Conservation (phyloP, 2,888 invertebrate species). For the Adelphocoris suturalis region DNA sequence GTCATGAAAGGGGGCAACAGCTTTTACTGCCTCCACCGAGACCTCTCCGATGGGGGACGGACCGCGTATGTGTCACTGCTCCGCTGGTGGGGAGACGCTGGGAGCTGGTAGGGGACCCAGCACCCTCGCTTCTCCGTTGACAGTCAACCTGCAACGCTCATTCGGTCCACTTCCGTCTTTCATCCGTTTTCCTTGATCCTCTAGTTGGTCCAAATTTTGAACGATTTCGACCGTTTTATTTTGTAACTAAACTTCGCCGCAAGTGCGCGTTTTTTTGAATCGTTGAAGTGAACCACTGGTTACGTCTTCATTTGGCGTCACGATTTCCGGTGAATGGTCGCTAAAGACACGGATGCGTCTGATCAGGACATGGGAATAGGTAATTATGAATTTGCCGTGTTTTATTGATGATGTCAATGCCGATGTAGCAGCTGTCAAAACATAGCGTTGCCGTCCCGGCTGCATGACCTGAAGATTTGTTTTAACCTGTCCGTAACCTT, state of each 20-base stretch:
- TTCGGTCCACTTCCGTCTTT: conserved; percentile 67
- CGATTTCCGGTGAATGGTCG: conserved; percentile 71
- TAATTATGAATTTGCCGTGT: conserved; percentile 51
- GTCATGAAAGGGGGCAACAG: neutral
- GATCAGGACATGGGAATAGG: conserved; percentile 75
- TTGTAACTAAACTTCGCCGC: conserved; percentile 11
- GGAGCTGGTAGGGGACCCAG: conserved; percentile 69
- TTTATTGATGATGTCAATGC: neutral
- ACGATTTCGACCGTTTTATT: conserved; percentile 15
- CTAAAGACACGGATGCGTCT: conserved; percentile 73
- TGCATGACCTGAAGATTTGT: conserved; percentile 30
- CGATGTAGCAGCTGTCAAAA: neutral
- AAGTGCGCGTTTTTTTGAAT: conserved; percentile 3
- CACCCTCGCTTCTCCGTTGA: conserved; percentile 63
- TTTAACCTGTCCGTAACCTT: conserved; percentile 49
- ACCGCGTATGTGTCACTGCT: conserved; percentile 58
- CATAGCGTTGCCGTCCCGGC: neutral
- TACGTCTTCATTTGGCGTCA: neutral
- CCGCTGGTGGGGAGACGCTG: conserved; percentile 48
- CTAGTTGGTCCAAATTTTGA: neutral
- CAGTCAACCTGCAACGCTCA: conserved; percentile 72
- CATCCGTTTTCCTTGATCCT: conserved; percentile 27
- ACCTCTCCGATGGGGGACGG: conserved; percentile 46
- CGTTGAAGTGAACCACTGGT: neutral
- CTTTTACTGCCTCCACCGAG: neutral